Evolutionary conservation across 2,797 vertebrate species (phyloP), one percentile per base, ranked within the genome.

Genomic region (Acrocephalus scirpaceus): DNA sequence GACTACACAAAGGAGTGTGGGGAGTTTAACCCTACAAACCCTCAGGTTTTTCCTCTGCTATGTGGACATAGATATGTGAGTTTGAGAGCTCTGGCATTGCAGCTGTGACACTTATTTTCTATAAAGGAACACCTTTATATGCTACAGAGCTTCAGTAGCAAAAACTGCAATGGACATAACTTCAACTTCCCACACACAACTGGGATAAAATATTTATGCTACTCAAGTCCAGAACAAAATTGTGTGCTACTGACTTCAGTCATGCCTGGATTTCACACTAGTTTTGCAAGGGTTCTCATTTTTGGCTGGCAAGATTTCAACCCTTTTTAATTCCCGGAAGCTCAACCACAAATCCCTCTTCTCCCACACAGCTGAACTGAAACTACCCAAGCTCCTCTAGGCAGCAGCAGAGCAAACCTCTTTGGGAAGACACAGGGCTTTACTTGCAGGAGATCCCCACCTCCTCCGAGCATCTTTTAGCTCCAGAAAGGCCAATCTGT

Each of bases 331-430:
- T 93, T 94, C 95, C 96, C 96, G 89, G 75, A 91, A 94, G 89
- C 87, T 88, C 72, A 92, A 88, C 87, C 92, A 88, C 94, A 95
- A 96, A 91, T 93, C 89, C 92, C 65, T 92, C 81, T 80, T 85
- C 91, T 86, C 94, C 92, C 81, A 93, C 94, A 0, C 87, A 92
- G 89, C 72, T 93, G 87, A 48, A 58, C 88, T 60, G 65, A 36
- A 76, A 64, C 21, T 91, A 89, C 60, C 89, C 4, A 1, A 79
- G 84, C 56, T 87, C 67, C 72, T 77, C 54, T 9, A 71, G 51
- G 51, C 74, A 92, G 64, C 82, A 85, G 69, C 75, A 7, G 8
- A 94, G 32, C 57, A 80, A 85, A 15, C 14, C 42, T 91, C 71
- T 71, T 76, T 60, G 62, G 87, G 87, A 92, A 77, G 78, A 30